A percentile compares a stretch with the other conserved stretches of the same genome.
Evolutionary conservation across 2,797 vertebrate genomes (phyloP).

Genomic region (Etheostoma nigrum): DNA sequence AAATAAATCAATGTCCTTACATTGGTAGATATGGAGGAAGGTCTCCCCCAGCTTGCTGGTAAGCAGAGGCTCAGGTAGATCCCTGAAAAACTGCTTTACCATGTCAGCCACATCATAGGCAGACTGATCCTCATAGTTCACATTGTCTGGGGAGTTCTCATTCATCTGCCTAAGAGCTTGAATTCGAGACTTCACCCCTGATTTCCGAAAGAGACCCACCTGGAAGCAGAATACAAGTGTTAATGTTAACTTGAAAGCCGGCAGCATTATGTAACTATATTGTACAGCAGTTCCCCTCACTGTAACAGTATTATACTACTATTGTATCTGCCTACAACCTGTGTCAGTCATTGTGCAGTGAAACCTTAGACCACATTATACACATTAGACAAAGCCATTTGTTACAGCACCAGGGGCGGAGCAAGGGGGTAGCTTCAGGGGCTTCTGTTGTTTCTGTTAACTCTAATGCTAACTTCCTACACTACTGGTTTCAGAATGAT

Average conservation of each 20-base stretch:
- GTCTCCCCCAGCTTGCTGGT: slow-evolving; percentile 98
- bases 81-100: slow-evolving; percentile 99
- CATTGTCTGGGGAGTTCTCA: slow-evolving; percentile 92
- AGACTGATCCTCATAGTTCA: slow-evolving; percentile 95
- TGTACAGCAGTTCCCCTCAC: background rate
- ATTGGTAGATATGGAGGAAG: slow-evolving; percentile 98
- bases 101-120: slow-evolving; percentile 98
- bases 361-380: slow-evolving; percentile 22
- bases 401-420: slow-evolving; percentile 18
- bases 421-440: too few species aligned
- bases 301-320: slow-evolving; percentile 1
- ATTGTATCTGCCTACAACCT: slow-evolving; percentile 3
- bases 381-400: slow-evolving; percentile 4
- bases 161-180: slow-evolving; percentile 96
- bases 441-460: too few species aligned
- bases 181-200: slow-evolving; percentile 97
- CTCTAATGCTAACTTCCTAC: too few species aligned
- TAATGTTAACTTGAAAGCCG: slow-evolving; percentile 3
- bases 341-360: background rate
- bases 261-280: background rate
- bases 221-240: slow-evolving; percentile 64
- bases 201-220: slow-evolving; percentile 98
- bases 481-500: too few species aligned
- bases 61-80: slow-evolving; percentile 96
- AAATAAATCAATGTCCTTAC: slow-evolving; percentile 81